phyloP scores from a whole-genome alignment of 2,888 invertebrate species.

The Xestia sexstrigata region DNA sequence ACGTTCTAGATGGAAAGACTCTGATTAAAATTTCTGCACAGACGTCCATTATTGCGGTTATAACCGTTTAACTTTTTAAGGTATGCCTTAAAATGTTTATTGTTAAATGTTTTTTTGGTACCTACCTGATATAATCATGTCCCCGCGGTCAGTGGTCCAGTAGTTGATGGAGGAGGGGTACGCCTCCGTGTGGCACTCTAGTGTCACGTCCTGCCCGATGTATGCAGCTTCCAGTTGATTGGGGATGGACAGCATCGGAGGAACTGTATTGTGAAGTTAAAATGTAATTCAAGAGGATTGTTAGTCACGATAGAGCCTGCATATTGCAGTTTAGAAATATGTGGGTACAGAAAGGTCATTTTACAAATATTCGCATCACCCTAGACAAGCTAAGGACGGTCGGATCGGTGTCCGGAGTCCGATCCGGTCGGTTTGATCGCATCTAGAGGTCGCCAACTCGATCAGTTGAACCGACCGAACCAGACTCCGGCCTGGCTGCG shows the following conservation, averaged over 20 bases:
- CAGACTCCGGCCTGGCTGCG: neutral
- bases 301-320: neutral
- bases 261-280: conserved; percentile 91
- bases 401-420: too few species aligned
- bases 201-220: conserved; percentile 96
- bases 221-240: conserved; percentile 98
- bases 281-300: neutral
- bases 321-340: neutral
- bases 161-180: conserved; percentile 98
- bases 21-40: neutral
- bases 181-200: conserved; percentile 98
- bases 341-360: neutral
- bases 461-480: neutral
- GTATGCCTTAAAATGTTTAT: neutral
- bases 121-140: conserved; percentile 96
- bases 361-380: rapidly evolving
- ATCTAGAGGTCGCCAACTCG: neutral
- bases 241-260: conserved; percentile 98
- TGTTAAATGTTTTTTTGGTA: neutral
- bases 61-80: too few species aligned
- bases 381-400: neutral
- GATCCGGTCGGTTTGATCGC: neutral
- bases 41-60: neutral
- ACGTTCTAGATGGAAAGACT: neutral
- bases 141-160: conserved; percentile 97